phyloP scores from a whole-genome alignment of 2,797 vertebrate genomes.

The Phrynocephalus guinanensis region DNA sequence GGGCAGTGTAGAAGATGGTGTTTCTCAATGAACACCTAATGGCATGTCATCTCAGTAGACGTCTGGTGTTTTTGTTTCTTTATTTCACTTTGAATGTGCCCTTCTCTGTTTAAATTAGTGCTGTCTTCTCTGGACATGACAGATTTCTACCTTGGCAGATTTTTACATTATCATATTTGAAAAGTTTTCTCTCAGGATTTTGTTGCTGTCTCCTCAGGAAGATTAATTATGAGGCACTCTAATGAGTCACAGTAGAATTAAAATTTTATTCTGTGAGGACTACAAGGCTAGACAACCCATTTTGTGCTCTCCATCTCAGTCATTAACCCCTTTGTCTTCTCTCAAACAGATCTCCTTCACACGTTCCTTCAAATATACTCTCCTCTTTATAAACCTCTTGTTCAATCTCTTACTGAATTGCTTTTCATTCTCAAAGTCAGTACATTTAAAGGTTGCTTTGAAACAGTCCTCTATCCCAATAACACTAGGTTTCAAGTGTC shows the following conservation, averaged over 20 bases:
- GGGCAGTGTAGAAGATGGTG: neutral
- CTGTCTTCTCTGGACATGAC: constrained; percentile 6
- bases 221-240: constrained; percentile 31
- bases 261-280: neutral
- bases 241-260: constrained; percentile 28
- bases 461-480: too few relatives aligned
- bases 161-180: constrained; percentile 32
- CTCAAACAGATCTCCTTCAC: neutral
- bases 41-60: neutral
- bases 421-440: too few relatives aligned
- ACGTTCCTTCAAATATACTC: neutral
- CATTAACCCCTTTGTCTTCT: neutral
- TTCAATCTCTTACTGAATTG: neutral
- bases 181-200: constrained; percentile 26
- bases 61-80: too few relatives aligned
- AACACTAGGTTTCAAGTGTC: too few relatives aligned
- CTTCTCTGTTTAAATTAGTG: constrained; percentile 6
- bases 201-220: constrained; percentile 27
- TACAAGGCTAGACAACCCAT: neutral
- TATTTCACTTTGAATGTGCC: constrained; percentile 13
- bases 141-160: constrained; percentile 24
- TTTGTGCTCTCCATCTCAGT: neutral
- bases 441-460: too few relatives aligned
- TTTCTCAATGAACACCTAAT: neutral
- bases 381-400: neutral